These are phyloP conservation scores for Sus cebifrons DNA, from an alignment of 2,797 vertebrate genomes.

Conservation along the genomic window DNA sequence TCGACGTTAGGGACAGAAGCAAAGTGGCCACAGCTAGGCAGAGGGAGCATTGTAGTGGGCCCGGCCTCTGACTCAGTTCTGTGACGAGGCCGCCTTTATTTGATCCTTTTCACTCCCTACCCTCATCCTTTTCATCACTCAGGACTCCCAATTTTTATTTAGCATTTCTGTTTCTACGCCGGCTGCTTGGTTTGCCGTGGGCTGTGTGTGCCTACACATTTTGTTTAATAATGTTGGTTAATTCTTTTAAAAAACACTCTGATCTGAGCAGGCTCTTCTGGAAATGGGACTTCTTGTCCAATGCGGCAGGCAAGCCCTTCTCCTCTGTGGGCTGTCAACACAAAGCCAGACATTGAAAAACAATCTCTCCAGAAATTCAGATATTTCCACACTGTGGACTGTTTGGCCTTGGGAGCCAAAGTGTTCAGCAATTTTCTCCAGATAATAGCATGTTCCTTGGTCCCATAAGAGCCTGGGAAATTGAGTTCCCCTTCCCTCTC, in stretches of 20 bases:
- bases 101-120: neutral
- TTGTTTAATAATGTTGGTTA: neutral
- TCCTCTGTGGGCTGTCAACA: neutral
- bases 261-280: neutral
- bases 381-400: neutral
- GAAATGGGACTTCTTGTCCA: neutral
- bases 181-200: neutral
- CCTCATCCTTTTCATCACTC: neutral
- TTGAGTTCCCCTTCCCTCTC: neutral
- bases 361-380: neutral
- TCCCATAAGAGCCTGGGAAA: neutral
- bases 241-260: constrained; percentile 32
- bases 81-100: rapidly evolving
- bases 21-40: neutral
- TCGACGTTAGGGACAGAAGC: neutral
- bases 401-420: neutral
- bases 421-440: neutral
- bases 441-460: neutral
- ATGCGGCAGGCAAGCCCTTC: neutral
- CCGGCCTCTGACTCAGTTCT: too few relatives aligned
- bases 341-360: neutral
- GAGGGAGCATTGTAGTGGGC: neutral
- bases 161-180: neutral
- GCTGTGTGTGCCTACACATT: neutral
- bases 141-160: neutral